phyloP scores from a whole-genome alignment of 1,140 invertebrate genomes.

The Bicyclus anynana region DNA sequence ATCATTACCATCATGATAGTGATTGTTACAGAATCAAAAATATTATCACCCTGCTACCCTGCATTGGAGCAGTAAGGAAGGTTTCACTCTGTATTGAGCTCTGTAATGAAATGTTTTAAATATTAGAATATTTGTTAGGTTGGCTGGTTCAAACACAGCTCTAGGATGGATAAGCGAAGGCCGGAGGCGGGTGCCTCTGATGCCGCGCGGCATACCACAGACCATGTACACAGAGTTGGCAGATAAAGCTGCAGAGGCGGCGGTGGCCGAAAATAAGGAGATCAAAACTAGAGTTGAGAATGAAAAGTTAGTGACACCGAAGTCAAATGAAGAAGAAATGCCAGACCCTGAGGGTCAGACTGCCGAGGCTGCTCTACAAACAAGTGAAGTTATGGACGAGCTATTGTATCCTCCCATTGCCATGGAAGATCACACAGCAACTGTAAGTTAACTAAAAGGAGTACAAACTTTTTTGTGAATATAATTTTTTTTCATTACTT shows the following conservation, averaged over 20 bases:
- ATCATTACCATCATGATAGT: too few species aligned
- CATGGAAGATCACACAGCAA: constrained; percentile 64
- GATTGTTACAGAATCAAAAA: too few species aligned
- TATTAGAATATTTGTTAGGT: constrained; percentile 70
- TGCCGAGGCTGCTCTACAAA: constrained; percentile 35
- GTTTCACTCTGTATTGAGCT: too few species aligned
- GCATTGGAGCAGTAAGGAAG: too few species aligned
- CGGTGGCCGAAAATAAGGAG: constrained; percentile 68
- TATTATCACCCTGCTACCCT: too few species aligned
- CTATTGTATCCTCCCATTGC: constrained; percentile 59
- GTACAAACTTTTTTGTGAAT: background rate
- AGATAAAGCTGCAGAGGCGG: constrained; percentile 80
- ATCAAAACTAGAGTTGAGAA: constrained; percentile 56
- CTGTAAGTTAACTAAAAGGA: constrained; percentile 36
- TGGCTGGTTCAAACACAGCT: constrained; percentile 87
- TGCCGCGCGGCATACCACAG: constrained; percentile 88
- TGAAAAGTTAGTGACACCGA: constrained; percentile 49
- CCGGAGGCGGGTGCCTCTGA: constrained; percentile 86
- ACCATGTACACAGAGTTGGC: constrained; percentile 91
- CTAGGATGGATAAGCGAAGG: constrained; percentile 93
- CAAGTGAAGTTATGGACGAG: constrained; percentile 54
- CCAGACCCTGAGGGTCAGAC: constrained; percentile 49
- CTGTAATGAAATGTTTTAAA: background rate
- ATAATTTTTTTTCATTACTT: background rate
- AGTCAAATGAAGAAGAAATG: constrained; percentile 55